Base-by-base conservation (phyloP, 2,888 invertebrate species). In the Drosophila monieri region DNA sequence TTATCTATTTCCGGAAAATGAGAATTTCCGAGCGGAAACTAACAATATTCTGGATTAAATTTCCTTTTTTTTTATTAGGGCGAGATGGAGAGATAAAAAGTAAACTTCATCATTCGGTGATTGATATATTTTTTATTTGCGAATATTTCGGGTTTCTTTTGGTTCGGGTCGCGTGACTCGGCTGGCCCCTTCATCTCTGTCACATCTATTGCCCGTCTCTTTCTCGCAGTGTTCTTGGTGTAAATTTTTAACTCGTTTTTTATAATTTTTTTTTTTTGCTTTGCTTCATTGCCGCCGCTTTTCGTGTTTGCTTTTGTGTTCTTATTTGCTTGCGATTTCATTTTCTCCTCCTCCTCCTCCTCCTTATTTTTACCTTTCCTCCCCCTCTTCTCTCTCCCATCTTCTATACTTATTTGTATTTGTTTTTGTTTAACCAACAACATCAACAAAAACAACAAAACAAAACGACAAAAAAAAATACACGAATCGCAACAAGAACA, bases 291-390 rank as follows among this genome's bases (percentile, higher is more conserved):
- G 72, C 56, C 48, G 32, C 62, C 56, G 25, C 57, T 51, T 73
- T 58, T 51, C 25, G 35, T 35, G 32, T 51, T 52, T 48, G 32
- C 30, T 65, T 77, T 64, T 64, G 54, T 71, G 73, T 78, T 80
- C 73, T 78, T 84, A 73, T 80, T 80, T 77, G 85, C 78, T 70
- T 73, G 85, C 73, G 85, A 80, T 71, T 80, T 80, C 35, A 52
- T 77, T 71, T 78, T 56, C 64, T 62, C 67, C 41, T 53, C 6
- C 35, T 35, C 35, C 35, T n/a, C 25, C 64, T 67, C 67, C 41
- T 52, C n/a, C n/a, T n/a, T n/a, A 6, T n/a, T 35, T 35, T 35
- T 2, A n/a, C 35, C 35, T 14, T 14, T 6, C 35, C 35, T 14
- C n/a, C 14, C 35, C 14, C 35, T 35, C 49, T 35, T 30, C n/a